Percentiles rank a stretch among this genome's conserved stretches.
phyloP scores from a whole-genome alignment of 2,888 invertebrate species.

The Tenthredo distinguenda region DNA sequence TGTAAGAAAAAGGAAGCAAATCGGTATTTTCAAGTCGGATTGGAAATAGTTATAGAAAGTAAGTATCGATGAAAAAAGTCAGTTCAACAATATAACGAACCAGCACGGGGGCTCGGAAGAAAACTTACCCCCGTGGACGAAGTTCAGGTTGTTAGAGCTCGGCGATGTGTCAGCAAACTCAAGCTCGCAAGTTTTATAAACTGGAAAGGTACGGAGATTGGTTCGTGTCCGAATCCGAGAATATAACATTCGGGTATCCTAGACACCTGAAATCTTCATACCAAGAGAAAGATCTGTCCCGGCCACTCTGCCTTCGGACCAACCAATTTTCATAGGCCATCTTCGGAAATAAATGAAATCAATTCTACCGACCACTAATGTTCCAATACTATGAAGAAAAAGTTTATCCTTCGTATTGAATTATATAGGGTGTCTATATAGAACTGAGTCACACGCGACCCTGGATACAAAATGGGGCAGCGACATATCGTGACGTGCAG shows the following conservation, averaged over 20 bases:
- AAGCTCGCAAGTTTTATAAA: constrained; percentile 23
- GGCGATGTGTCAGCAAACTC: constrained; percentile 5
- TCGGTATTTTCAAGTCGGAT: neutral
- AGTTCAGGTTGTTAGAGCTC: constrained; percentile 30
- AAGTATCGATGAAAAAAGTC: neutral
- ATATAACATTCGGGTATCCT: neutral
- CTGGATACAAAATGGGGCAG: constrained; percentile 39
- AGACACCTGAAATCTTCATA: neutral
- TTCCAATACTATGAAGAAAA: neutral
- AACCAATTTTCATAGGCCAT: neutral
- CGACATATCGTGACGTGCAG: constrained; percentile 44
- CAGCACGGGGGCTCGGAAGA: neutral
- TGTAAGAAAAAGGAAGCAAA: neutral
- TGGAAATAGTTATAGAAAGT: neutral
- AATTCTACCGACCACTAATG: too few species aligned
- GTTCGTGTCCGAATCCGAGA: neutral
- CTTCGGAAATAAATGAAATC: too few species aligned
- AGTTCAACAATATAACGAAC: neutral
- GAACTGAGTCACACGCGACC: constrained; percentile 25
- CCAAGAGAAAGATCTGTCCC: neutral
- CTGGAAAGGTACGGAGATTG: neutral
- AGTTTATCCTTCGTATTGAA: constrained; percentile 5
- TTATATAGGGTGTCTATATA: constrained; percentile 36
- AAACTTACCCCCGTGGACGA: constrained; percentile 6
- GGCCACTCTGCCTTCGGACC: neutral